Base-by-base conservation (phyloP, 2,888 invertebrate species). In the Dasypolia templi region DNA sequence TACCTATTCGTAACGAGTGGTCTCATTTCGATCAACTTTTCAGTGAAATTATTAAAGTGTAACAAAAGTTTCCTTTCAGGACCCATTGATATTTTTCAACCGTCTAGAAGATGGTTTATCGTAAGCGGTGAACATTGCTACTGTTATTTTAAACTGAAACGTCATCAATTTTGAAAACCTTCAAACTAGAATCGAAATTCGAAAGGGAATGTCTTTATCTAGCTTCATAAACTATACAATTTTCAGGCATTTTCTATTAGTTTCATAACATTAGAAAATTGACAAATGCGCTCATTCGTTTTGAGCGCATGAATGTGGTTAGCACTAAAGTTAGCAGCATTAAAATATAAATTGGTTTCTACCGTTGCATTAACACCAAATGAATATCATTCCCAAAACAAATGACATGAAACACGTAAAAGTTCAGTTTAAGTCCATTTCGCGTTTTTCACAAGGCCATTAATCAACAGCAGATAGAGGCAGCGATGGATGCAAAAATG, bases 341-440 rank as follows among this genome's bases (percentile, higher is more conserved):
- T 72, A 66, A 58, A 69, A 65, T 44, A 19, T 73, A 75, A 69
- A 75, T 75, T 82, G 83, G 62, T 61, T 51, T 51, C 44, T 78
- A 79, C 39, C 79, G 83, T 44, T 74, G 56, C 11, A 81, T 81
- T 76, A 81, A 69, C 76, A 76, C 64, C 35, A 59, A 49, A 42
- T 35, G 14, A 55, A 51, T 32, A 42, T 53, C n/a, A 11, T 42
- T n/a, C 19, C 32, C 5, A 55, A 62, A 49, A 58, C 39, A 14
- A 35, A 26, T 58, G 53, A 56, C 2, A 32, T 32, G 11, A 14
- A 17, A 26, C 17, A 59, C 44, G 32, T n/a, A 32, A 7, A n/a
- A n/a, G 29, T 26, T 11, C 6, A 0, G 5, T 51, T 53, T 0
- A 22, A 14, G 3, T 73, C 22, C 51, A 56, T 29, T 46, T 67